Conservation (phyloP, 2,888 invertebrate genomes). For the Euclidia mi region DNA sequence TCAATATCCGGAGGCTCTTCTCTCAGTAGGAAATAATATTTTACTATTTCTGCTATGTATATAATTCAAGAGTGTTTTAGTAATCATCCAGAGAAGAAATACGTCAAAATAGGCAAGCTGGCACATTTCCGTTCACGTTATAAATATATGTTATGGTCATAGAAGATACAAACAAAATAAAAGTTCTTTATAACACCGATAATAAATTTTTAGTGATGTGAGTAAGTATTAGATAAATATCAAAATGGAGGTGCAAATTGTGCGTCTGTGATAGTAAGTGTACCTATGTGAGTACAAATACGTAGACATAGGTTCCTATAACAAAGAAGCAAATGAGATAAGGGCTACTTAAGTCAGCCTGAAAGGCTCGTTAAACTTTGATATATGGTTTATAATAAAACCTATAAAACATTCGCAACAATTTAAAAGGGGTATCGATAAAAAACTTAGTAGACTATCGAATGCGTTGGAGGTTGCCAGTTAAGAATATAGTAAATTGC, state of each 20-base stretch:
- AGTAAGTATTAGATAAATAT: constrained; percentile 50
- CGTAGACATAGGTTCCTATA: constrained; percentile 53
- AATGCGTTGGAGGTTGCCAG: constrained; percentile 72
- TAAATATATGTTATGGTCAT: not conserved
- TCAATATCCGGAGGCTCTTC: no score
- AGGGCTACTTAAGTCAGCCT: constrained; percentile 83
- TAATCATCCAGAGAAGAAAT: not conserved
- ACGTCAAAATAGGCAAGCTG: no score
- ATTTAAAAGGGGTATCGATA: constrained; percentile 86
- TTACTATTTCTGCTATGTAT: no score
- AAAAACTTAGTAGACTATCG: constrained; percentile 82
- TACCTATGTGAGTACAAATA: constrained; percentile 52
- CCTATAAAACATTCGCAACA: constrained; percentile 88
- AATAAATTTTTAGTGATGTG: constrained; percentile 48
- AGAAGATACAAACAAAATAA: constrained; percentile 12
- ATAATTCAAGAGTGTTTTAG: no score
- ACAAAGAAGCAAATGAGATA: constrained; percentile 83
- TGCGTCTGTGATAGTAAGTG: constrained; percentile 11
- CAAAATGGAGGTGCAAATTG: constrained; percentile 40
- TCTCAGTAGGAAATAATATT: no score
- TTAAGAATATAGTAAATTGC: constrained; percentile 84
- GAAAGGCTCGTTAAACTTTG: constrained; percentile 84
- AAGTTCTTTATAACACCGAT: constrained; percentile 43
- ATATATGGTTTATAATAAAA: constrained; percentile 88
- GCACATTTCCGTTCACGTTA: not conserved